phyloP scores from a whole-genome alignment of 2,888 invertebrate genomes.

The Zhuqinia jingwanae region DNA sequence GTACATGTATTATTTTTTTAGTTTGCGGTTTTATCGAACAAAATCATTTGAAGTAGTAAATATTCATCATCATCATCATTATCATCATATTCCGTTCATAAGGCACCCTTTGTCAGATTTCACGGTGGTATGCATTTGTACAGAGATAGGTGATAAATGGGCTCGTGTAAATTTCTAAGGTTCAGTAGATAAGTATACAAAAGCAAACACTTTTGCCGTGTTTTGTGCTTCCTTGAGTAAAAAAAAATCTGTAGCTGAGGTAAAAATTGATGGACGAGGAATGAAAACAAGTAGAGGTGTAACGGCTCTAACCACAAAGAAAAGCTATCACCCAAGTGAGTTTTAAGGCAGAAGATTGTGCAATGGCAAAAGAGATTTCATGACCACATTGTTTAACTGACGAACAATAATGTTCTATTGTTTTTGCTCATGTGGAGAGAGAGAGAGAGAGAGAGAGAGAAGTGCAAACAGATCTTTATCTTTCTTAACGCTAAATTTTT shows the following conservation, averaged over 20 bases:
- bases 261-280: background rate
- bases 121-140: slow-evolving; percentile 16
- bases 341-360: background rate
- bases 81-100: too few species aligned
- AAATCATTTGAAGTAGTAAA: background rate
- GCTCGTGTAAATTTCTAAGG: too few species aligned
- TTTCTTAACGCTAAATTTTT: background rate
- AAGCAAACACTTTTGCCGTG: background rate
- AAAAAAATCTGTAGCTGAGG: too few species aligned
- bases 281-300: background rate
- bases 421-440: slow-evolving; percentile 10
- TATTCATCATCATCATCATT: too few species aligned
- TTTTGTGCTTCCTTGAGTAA: background rate
- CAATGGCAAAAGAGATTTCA: slow-evolving; percentile 49
- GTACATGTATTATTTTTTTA: too few species aligned
- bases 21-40: slow-evolving; percentile 24
- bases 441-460: background rate
- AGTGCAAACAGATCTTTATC: slow-evolving; percentile 15
- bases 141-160: slow-evolving; percentile 49
- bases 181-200: too few species aligned
- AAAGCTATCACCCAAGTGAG: slow-evolving; percentile 33
- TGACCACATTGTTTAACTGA: slow-evolving; percentile 65
- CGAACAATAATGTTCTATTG: slow-evolving; percentile 63
- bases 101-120: slow-evolving; percentile 13
- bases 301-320: slow-evolving; percentile 43